Evolutionary conservation across 2,797 vertebrate genomes (phyloP).

Genomic region (Pteropus rufus): DNA sequence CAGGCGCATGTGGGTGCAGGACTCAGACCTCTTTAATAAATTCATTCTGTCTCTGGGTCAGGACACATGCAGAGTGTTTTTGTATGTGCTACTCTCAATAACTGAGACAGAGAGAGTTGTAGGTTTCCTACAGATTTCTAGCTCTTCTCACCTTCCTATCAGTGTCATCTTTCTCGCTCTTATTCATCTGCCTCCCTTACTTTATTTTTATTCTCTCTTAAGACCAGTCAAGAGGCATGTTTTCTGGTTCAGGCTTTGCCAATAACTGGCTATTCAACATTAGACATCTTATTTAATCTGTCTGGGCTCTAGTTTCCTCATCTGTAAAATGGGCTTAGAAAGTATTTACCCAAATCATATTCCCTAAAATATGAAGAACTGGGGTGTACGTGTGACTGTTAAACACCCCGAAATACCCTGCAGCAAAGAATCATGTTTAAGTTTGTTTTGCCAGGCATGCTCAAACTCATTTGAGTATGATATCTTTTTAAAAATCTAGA

Average conservation of each 20-base stretch:
- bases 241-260: not conserved
- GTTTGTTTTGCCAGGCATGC: not conserved
- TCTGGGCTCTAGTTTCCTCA: not conserved
- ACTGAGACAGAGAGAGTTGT: not conserved
- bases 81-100: not conserved
- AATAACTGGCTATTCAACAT: not conserved
- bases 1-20: not conserved
- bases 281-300: not conserved
- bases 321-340: not conserved
- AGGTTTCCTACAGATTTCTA: not conserved
- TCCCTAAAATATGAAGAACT: slow-evolving; percentile 1
- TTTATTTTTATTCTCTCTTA: not conserved
- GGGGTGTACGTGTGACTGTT: not conserved
- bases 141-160: not conserved
- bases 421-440: not conserved
- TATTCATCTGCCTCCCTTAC: not conserved
- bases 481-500: not conserved
- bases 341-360: not conserved
- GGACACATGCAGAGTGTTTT: not conserved
- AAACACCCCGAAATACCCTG: not conserved
- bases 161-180: not conserved
- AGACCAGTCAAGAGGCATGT: not conserved
- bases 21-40: not conserved
- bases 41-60: not conserved
- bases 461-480: not conserved